Evolutionary conservation across 2,888 invertebrate species (phyloP).

Genomic region (Trachelus troglodyta): DNA sequence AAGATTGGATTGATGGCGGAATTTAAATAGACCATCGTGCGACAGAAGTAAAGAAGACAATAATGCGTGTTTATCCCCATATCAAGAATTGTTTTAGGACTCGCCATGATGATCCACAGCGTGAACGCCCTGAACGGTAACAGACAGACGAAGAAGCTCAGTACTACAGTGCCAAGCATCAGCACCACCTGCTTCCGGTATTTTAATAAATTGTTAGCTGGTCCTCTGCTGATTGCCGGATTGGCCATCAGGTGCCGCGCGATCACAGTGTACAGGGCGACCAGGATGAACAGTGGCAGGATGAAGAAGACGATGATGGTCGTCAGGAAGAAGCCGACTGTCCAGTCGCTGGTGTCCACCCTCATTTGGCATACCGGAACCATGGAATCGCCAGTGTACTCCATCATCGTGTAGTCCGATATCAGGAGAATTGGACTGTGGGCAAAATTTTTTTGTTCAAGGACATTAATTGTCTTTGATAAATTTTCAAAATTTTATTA

Average conservation of each 20-base stretch:
- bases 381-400: slow-evolving; percentile 77
- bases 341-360: slow-evolving; percentile 79
- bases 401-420: slow-evolving; percentile 79
- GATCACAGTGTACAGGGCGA: slow-evolving; percentile 86
- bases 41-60: slow-evolving; percentile 84
- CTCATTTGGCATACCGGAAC: slow-evolving; percentile 79
- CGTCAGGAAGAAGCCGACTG: slow-evolving; percentile 82
- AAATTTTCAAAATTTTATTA: background rate
- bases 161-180: slow-evolving; percentile 90
- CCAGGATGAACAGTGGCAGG: slow-evolving; percentile 82
- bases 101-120: slow-evolving; percentile 86
- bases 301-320: slow-evolving; percentile 88
- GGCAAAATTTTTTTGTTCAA: slow-evolving; percentile 48
- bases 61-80: slow-evolving; percentile 86
- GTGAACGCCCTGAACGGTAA: slow-evolving; percentile 90
- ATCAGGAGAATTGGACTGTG: slow-evolving; percentile 87
- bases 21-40: slow-evolving; percentile 90
- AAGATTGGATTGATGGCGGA: slow-evolving; percentile 92
- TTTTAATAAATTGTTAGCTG: slow-evolving; percentile 73
- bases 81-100: slow-evolving; percentile 73
- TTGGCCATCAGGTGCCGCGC: slow-evolving; percentile 87
- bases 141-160: slow-evolving; percentile 91
- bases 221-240: slow-evolving; percentile 76
- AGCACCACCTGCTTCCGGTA: slow-evolving; percentile 86
- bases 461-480: background rate